Base-by-base conservation (phyloP, 2,888 invertebrate species). In the Deilephila porcellus region DNA sequence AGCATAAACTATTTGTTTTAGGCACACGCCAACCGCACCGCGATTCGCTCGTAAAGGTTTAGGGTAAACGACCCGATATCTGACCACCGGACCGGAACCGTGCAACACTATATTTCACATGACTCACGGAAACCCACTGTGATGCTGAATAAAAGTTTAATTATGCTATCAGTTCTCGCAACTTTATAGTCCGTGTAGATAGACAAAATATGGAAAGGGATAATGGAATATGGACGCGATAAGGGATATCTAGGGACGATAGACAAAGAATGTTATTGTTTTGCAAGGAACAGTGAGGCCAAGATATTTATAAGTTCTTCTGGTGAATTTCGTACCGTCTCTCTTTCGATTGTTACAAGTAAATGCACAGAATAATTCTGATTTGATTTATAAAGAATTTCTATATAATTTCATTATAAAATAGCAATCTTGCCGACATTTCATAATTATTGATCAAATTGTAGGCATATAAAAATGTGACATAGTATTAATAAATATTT, bases 11-110 rank as follows among this genome's bases (percentile, higher is more conserved):
- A 73, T 73, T 73, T 70, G 52, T 63, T 62, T 71, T 63, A 53
- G 60, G 60, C 71, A 71, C 52, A 45, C 71, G 71, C 19, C 37
- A 25, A 45, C 5, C 64, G 19, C 45, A 74, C 70, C 70, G 71
- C 62, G 72, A 70, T 72, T 70, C 67, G 56, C 63, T 56, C 56
- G 52, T 67, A 72, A 72, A 53, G 70, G 60, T 74, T 56, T 60
- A 72, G 72, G 72, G 74, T 74, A 74, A 74, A 74, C 72, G 74
- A 74, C 74, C 74, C 70, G 70, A 60, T 72, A 72, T 64, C 74
- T 72, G 56, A 14, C 67, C 71, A 71, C 59, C 70, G 70, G 52
- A 53, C 70, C 70, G 70, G 20, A 71, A 71, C 32, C 67, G 67
- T 52, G 67, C 67, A 67, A 67, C 67, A 67, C 67, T 67, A 52